These are phyloP conservation scores for Ramazzottius varieornatus DNA, from an alignment of 2,888 invertebrate genomes.

Conservation along the genomic window DNA sequence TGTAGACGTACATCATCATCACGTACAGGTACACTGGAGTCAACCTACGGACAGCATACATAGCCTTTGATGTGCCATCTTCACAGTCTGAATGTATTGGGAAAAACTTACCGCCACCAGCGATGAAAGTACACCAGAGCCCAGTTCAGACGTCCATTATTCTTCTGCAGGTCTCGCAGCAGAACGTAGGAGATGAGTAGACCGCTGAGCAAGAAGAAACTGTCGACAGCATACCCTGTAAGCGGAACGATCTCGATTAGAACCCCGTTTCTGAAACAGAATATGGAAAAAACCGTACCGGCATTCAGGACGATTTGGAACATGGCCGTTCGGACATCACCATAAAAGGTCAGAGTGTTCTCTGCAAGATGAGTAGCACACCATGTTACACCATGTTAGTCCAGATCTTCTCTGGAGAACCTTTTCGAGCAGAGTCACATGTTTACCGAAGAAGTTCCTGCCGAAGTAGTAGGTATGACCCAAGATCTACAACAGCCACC, in stretches of 20 bases:
- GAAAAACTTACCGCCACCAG: background rate
- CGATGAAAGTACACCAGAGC: background rate
- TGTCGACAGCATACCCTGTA: background rate
- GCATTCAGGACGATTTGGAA: background rate
- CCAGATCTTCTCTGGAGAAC: background rate
- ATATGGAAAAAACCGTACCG: background rate
- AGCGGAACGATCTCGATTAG: background rate
- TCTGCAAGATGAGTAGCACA: no score
- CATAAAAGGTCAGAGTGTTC: background rate
- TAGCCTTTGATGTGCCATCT: no score
- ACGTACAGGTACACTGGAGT: background rate
- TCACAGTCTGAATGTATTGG: no score
- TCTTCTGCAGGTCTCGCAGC: background rate
- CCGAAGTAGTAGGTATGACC: background rate
- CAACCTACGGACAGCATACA: background rate
- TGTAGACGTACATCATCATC: background rate
- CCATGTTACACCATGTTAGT: no score
- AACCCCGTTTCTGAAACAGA: background rate
- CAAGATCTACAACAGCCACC: background rate
- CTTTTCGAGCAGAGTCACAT: background rate
- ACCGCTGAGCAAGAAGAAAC: background rate
- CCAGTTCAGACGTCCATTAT: background rate
- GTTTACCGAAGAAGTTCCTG: background rate
- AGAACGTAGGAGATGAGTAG: background rate
- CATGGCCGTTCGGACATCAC: background rate